Percentiles rank a stretch among this genome's conserved stretches.
Evolutionary conservation across 2,888 invertebrate genomes (phyloP).

Genomic region (Diarsia dahlii): DNA sequence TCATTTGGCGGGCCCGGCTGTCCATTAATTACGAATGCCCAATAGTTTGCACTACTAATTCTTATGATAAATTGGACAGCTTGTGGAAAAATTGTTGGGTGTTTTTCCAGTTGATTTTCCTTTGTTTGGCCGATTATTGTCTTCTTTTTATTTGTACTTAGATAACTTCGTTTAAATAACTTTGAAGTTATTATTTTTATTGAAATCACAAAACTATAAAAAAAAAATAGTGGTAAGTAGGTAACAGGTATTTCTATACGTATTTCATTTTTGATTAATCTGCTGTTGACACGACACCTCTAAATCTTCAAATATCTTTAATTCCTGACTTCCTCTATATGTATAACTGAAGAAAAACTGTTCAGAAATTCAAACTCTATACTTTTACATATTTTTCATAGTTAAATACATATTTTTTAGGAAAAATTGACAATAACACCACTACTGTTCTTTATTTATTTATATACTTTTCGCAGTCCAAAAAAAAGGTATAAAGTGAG

Average conservation of each 20-base stretch:
- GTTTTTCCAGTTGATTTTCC: background rate
- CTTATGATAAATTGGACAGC: slow-evolving; percentile 70
- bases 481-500: background rate
- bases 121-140: background rate
- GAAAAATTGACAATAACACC: too few relatives aligned
- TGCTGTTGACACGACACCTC: too few relatives aligned
- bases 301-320: too few relatives aligned
- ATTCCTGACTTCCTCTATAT: too few relatives aligned
- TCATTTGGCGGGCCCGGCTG: slow-evolving; percentile 51
- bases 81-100: slow-evolving; percentile 44
- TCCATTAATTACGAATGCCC: slow-evolving; percentile 72
- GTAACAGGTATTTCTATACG: too few relatives aligned
- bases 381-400: too few relatives aligned
- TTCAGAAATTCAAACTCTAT: too few relatives aligned
- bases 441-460: background rate
- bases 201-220: background rate
- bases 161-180: background rate
- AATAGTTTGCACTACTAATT: slow-evolving; percentile 74
- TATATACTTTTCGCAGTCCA: background rate
- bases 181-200: background rate
- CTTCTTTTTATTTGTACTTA: background rate
- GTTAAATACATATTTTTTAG: too few relatives aligned
- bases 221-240: too few relatives aligned
- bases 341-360: too few relatives aligned
- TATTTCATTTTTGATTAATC: too few relatives aligned